phyloP scores from a whole-genome alignment of 30 jellyfish, hydroid and myxozoan genomes.

The Cassiopea andromeda region DNA sequence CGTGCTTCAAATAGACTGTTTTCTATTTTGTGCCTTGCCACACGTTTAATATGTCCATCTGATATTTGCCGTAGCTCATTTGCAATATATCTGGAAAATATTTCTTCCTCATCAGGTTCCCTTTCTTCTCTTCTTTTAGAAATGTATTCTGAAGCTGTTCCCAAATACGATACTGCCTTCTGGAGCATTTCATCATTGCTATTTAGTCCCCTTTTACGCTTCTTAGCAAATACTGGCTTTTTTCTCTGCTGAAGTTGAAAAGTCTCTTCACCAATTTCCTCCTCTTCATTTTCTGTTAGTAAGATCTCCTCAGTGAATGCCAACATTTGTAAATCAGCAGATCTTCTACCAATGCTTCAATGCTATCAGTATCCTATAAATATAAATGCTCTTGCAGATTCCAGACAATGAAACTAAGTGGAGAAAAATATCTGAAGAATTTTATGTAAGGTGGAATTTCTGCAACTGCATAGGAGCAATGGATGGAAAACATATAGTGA shows the following conservation, averaged over 20 bases:
- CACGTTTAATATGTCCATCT: slow-evolving; percentile 9
- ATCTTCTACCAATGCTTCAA: background rate
- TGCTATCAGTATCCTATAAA: slow-evolving; percentile 13
- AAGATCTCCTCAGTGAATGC: background rate
- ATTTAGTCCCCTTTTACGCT: background rate
- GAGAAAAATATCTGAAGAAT: slow-evolving; percentile 19
- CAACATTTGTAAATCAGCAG: background rate
- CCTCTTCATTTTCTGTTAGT: slow-evolving; percentile 4
- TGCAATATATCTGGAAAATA: slow-evolving; percentile 16
- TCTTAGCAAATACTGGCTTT: slow-evolving; percentile 8
- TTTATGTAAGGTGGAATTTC: slow-evolving; percentile 43
- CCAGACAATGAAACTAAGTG: slow-evolving; percentile 42
- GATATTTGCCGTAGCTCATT: slow-evolving; percentile 1
- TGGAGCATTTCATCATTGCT: slow-evolving; percentile 3
- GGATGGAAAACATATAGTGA: slow-evolving; percentile 62
- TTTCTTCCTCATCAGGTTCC: slow-evolving; percentile 12
- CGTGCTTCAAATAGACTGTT: slow-evolving; percentile 19
- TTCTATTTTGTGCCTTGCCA: slow-evolving; percentile 18
- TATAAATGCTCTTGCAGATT: background rate
- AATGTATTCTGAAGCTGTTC: background rate
- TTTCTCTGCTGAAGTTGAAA: background rate
- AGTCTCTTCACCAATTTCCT: background rate
- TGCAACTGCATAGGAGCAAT: slow-evolving; percentile 62
- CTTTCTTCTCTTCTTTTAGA: slow-evolving; percentile 2
- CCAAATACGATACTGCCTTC: slow-evolving; percentile 21